phyloP scores from a whole-genome alignment of 1,140 invertebrate species.

The Achroia grisella region DNA sequence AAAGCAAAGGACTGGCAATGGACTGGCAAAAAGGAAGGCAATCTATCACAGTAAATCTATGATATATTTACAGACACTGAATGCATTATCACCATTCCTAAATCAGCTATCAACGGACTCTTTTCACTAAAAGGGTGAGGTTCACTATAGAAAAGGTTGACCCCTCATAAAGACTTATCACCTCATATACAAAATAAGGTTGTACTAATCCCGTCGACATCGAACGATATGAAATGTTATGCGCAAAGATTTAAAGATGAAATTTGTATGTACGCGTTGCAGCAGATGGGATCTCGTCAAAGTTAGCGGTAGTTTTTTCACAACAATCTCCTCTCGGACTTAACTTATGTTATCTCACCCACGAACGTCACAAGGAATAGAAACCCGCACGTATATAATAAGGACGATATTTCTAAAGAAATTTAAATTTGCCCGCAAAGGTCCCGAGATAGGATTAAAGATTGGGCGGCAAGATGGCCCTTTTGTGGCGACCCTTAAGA shows the following conservation, averaged over 20 bases:
- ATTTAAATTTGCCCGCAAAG: slow-evolving; percentile 73
- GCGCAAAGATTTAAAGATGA: slow-evolving; percentile 35
- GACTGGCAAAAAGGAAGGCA: too few relatives aligned
- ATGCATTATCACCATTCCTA: slow-evolving; percentile 70
- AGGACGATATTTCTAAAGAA: slow-evolving; percentile 73
- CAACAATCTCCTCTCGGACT: slow-evolving; percentile 71
- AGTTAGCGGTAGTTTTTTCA: slow-evolving; percentile 70
- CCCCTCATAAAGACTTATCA: slow-evolving; percentile 74
- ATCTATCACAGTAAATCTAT: slow-evolving; percentile 69
- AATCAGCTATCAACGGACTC: slow-evolving; percentile 73
- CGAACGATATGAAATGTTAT: slow-evolving; percentile 36
- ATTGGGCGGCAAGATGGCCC: slow-evolving; percentile 69
- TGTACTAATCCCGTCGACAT: slow-evolving; percentile 51
- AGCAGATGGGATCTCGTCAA: slow-evolving; percentile 53
- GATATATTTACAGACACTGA: slow-evolving; percentile 70
- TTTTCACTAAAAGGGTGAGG: slow-evolving; percentile 73
- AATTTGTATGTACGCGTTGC: slow-evolving; percentile 23
- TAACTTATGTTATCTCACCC: slow-evolving; percentile 71
- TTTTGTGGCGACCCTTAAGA: slow-evolving; percentile 71
- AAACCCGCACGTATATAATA: slow-evolving; percentile 72
- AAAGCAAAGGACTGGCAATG: slow-evolving; percentile 6
- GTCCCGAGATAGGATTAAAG: slow-evolving; percentile 73
- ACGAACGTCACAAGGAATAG: slow-evolving; percentile 69
- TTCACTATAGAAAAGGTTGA: slow-evolving; percentile 72
- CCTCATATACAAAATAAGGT: slow-evolving; percentile 73